These are phyloP conservation scores for Imbricaverruca yamaguchii DNA, from an alignment of 2,888 invertebrate species.

Conservation along the genomic window DNA sequence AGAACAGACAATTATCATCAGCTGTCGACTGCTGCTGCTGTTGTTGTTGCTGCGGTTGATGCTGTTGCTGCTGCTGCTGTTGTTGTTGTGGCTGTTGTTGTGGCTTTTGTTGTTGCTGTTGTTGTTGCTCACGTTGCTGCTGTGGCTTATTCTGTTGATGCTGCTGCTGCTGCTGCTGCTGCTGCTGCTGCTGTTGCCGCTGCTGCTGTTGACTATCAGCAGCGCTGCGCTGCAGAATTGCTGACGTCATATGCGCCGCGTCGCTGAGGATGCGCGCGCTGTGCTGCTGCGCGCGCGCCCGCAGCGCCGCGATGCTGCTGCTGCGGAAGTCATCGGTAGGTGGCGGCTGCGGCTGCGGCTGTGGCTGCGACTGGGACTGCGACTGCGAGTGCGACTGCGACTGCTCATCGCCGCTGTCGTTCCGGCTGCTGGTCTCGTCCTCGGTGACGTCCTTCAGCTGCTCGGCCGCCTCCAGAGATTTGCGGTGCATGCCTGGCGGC, in stretches of 20 bases:
- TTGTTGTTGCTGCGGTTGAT: too few species aligned
- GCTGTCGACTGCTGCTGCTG: too few species aligned
- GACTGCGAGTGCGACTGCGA: not conserved
- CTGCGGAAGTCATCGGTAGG: slow-evolving; percentile 53
- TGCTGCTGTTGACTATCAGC: not conserved
- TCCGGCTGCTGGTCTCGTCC: slow-evolving; percentile 31
- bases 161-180: not conserved
- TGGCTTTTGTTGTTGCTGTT: not conserved
- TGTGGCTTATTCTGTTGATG: not conserved
- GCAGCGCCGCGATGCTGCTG: slow-evolving; percentile 86
- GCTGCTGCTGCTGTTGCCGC: not conserved
- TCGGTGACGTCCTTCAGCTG: slow-evolving; percentile 55
- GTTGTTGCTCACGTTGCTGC: not conserved
- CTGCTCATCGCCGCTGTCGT: slow-evolving; percentile 34
- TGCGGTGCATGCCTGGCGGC: slow-evolving; percentile 91
- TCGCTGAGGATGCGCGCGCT: slow-evolving; percentile 28
- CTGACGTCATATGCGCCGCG: slow-evolving; percentile 17
- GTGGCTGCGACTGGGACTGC: not conserved
- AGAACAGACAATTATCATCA: not conserved
- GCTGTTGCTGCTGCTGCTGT: not conserved
- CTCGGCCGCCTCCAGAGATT: slow-evolving; percentile 77
- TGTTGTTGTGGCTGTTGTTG: not conserved
- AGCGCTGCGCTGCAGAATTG: slow-evolving; percentile 16
- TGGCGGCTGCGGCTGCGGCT: slow-evolving; percentile 31
- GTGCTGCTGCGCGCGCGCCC: slow-evolving; percentile 93